Evolutionary conservation across 2,797 vertebrate genomes (phyloP).

Genomic region (Dendrocincla tyrannina): DNA sequence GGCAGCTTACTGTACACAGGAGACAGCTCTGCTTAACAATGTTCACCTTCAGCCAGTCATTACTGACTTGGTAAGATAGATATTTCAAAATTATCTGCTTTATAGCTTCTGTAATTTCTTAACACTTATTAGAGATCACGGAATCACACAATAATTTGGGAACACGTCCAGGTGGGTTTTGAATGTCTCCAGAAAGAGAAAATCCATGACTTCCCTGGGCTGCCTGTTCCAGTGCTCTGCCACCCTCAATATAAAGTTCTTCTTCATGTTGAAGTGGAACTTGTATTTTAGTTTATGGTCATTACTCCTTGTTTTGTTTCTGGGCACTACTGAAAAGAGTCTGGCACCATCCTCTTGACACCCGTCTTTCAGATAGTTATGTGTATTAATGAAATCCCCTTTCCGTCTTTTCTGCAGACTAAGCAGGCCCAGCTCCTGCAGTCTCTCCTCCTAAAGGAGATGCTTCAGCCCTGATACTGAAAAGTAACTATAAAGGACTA

Average conservation of each 20-base stretch:
- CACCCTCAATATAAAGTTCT: not conserved
- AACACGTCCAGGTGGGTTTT: not conserved
- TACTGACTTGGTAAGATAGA: constrained; percentile 86
- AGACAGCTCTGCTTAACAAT: constrained; percentile 83
- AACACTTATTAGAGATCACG: not conserved
- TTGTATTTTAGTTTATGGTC: not conserved
- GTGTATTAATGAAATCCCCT: not conserved
- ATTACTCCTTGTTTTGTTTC: not conserved
- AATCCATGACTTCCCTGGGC: not conserved
- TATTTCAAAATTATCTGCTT: not conserved
- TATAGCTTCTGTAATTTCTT: not conserved
- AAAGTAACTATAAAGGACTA: not conserved
- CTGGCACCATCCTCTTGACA: not conserved
- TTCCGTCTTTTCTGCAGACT: not conserved
- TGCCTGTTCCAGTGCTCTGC: not conserved
- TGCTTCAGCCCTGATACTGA: not conserved
- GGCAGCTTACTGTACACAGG: constrained; percentile 85
- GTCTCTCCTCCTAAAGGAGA: not conserved
- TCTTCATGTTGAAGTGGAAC: not conserved
- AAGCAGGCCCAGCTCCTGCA: not conserved
- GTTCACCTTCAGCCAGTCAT: constrained; percentile 86
- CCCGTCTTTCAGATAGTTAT: not conserved
- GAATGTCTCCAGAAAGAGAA: not conserved
- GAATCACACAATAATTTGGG: not conserved
- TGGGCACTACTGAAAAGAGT: not conserved